phyloP scores from a whole-genome alignment of 1,140 invertebrate species.

The Frieseomelitta varia region DNA sequence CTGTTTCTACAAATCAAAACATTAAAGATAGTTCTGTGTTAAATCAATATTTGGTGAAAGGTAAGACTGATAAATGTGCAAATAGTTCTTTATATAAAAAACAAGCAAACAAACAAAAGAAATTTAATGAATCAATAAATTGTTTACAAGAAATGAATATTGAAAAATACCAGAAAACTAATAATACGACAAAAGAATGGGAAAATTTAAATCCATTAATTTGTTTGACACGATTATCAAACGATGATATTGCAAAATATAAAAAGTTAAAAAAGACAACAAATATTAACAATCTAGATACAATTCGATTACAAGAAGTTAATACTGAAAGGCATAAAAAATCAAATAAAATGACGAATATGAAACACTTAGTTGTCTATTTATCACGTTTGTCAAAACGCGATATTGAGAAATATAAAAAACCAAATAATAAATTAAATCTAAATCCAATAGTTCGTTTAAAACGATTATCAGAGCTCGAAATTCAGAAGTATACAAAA shows the following conservation, averaged over 20 bases:
- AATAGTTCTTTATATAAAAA: not conserved
- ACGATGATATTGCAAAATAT: not conserved
- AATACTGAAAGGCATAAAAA: not conserved
- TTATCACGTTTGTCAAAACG: not conserved
- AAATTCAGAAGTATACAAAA: conserved; percentile 5
- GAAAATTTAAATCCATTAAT: not conserved
- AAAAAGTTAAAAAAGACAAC: not conserved
- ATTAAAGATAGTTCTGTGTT: not conserved
- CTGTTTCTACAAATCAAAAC: not conserved
- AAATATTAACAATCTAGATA: not conserved
- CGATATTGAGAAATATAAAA: not conserved
- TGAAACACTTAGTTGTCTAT: not conserved
- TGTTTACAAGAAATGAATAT: not conserved
- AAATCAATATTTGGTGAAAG: not conserved
- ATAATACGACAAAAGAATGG: not conserved
- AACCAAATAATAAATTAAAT: not conserved
- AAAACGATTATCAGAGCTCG: not conserved
- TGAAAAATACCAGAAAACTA: not conserved
- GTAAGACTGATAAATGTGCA: not conserved
- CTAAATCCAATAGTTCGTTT: conserved; percentile 8
- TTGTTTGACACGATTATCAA: not conserved
- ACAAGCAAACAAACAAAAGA: not conserved
- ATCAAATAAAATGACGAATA: not conserved
- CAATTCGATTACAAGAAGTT: not conserved
- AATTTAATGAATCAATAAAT: not conserved